Base-by-base conservation (phyloP, 2,888 invertebrate species). In the Calliopum simillimum region DNA sequence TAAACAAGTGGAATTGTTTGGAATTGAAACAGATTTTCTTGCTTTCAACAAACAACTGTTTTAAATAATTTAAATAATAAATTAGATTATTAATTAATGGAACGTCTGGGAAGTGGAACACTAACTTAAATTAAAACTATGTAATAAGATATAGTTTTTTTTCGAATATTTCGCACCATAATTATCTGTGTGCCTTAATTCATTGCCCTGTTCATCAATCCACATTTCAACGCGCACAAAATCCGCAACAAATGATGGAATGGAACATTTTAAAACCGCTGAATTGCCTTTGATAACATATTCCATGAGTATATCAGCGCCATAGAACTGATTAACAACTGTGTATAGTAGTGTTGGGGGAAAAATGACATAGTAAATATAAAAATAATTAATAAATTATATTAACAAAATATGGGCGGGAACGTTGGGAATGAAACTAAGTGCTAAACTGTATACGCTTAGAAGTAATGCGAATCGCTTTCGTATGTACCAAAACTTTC, bases 211-310 rank as follows among this genome's bases (percentile, higher is more conserved):
- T 77, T 92, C 91, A 81, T 91, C 90, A 75, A 91, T 89, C 92
- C 92, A 92, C 65, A 91, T 89, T 77, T 91, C 91, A 69, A 92
- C 91, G 61, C 87, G 88, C 63, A 92, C 92, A 84, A 91, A 92
- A 87, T 92, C 92, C 70, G 91, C 90, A 68, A 92, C 92, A 85
- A 92, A 92, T 76, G 91, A 91, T 8, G 92, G 92, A 74, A 93
- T 91, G 76, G 91, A 91, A 87, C 92, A 93, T 83, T 92, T 92
- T 71, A 92, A 84, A 64, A 92, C 89, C 1, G 91, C 92, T 58
- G 91, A 90, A 87, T 92, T 93, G 73, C 92, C 92, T 69, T 90
- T 88, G 77, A 93, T 92, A 64, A 92, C 92, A 85, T 92, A 92
- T 83, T 92, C 92, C 77, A 91, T 91, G 79, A 91, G 86, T 78